A percentile compares a stretch with the other conserved stretches of the same genome.
Conservation (phyloP, 2,113 vertebrate species). For the Bothrops jararaca region DNA sequence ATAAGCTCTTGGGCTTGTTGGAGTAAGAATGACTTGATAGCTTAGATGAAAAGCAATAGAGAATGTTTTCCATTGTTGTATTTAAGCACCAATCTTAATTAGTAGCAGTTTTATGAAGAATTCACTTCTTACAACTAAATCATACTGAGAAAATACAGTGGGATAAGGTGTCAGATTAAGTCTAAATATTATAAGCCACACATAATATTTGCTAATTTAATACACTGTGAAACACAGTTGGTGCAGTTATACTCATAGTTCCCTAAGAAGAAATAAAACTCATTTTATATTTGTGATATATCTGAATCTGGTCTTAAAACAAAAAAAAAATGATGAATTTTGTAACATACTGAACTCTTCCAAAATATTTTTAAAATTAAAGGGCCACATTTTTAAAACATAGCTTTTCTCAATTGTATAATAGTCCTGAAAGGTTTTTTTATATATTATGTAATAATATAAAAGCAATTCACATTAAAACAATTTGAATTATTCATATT, state of each 20-base stretch:
- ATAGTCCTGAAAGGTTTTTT: not conserved
- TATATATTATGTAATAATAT: not conserved
- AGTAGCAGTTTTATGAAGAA: not conserved
- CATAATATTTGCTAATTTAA: not conserved
- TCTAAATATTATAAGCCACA: not conserved
- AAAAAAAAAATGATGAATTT: not conserved
- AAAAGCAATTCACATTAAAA: not conserved
- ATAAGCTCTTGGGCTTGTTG: not conserved
- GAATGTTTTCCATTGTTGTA: not conserved
- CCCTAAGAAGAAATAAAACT: conserved; percentile 28
- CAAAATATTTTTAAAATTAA: not conserved
- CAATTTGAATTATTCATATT: not conserved
- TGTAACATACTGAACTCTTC: not conserved
- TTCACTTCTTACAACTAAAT: not conserved
- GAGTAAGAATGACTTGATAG: not conserved
- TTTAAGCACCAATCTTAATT: not conserved
- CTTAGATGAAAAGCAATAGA: not conserved
- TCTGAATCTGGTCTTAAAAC: not conserved
- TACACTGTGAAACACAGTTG: not conserved
- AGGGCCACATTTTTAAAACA: not conserved
- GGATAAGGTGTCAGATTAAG: not conserved
- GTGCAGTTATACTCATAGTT: conserved; percentile 24
- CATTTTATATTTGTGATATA: not conserved
- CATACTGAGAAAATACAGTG: not conserved
- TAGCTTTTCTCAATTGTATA: not conserved